phyloP scores from a whole-genome alignment of 2,888 invertebrate genomes.

The Pyrochroa serraticornis region DNA sequence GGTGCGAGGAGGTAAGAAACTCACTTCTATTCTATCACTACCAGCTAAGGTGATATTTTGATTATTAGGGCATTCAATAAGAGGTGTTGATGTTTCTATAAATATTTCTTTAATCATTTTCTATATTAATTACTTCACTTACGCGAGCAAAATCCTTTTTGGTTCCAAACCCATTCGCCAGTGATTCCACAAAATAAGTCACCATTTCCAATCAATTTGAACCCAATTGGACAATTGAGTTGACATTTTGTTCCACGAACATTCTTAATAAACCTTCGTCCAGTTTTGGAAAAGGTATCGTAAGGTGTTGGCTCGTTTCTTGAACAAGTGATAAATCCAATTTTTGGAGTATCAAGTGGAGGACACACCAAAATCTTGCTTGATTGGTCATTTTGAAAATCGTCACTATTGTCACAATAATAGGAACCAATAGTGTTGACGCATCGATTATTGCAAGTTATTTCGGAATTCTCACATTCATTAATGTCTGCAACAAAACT shows the following conservation, averaged over 20 bases:
- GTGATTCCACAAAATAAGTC: conserved; percentile 56
- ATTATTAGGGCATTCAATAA: conserved; percentile 61
- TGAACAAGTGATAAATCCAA: conserved; percentile 60
- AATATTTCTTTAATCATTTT: not conserved
- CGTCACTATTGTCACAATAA: conserved; percentile 51
- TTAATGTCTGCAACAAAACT: conserved; percentile 62
- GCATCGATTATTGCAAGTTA: conserved; percentile 61
- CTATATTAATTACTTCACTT: not conserved
- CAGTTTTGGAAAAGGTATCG: conserved; percentile 39
- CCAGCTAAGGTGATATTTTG: conserved; percentile 53
- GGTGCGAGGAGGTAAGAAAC: conserved; percentile 61
- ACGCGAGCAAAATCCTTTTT: conserved; percentile 57
- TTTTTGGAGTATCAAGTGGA: conserved; percentile 56
- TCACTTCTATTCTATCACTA: conserved; percentile 57
- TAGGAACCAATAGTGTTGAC: conserved; percentile 71
- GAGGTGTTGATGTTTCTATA: conserved; percentile 60
- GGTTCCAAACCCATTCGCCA: conserved; percentile 59
- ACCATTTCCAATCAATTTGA: conserved; percentile 57
- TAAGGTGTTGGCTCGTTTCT: conserved; percentile 42
- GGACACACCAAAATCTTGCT: conserved; percentile 51
- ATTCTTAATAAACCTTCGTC: conserved; percentile 53
- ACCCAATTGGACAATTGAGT: conserved; percentile 58
- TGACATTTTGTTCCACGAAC: conserved; percentile 60
- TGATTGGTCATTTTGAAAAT: conserved; percentile 32
- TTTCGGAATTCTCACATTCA: conserved; percentile 63